Base-by-base conservation (phyloP, 2,797 vertebrate species). In the Arctocebus calabarensis region DNA sequence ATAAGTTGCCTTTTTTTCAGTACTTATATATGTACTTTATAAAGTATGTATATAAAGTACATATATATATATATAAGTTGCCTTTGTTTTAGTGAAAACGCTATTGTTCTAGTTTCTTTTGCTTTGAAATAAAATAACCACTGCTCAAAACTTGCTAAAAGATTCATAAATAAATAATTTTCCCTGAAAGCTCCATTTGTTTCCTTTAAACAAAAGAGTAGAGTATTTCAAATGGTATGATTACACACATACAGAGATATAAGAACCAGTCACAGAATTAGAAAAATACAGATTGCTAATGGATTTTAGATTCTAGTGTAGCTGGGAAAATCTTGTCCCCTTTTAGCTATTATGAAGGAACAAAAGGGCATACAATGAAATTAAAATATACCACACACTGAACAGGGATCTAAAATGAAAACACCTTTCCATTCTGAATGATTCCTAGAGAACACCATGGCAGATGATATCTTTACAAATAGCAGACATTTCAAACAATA, bases 101-200 rank as follows among this genome's bases (percentile, higher is more conserved):
- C 73, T 93, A 98, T 98, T 97, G 97, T 90, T 84, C 52, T 96
- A 20, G 79, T 93, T 96, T 97, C 85, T 96, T 81, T 85, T 84
- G 68, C 96, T 70, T 75, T 82, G 68, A 92, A 97, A 96, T 96
- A 98, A 98, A 98, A 97, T 91, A 0, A 95, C 96, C 97, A 90
- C 95, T 97, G 90, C 92, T 98, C 88, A 81, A 95, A 97, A 94
- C 96, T 95, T 73, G 73, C 77, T 97, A 84, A 84, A 98, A 97
- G 98, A 98, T 97, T 98, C 96, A 97, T 94, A 96, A 97, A 97
- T 97, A 98, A 98, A 97, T 97, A 96, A 94, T 84, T 87, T 97
- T 78, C 88, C 95, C 88, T 84, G 74, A 97, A 98, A 94, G 84
- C 92, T 92, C 74, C 94, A 98, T 97, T 98, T 98, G 78, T 97